Evolutionary conservation across 2,888 invertebrate genomes (phyloP), one percentile per base, ranked within the genome.

Genomic region (Caenorhabditis sp.): DNA sequence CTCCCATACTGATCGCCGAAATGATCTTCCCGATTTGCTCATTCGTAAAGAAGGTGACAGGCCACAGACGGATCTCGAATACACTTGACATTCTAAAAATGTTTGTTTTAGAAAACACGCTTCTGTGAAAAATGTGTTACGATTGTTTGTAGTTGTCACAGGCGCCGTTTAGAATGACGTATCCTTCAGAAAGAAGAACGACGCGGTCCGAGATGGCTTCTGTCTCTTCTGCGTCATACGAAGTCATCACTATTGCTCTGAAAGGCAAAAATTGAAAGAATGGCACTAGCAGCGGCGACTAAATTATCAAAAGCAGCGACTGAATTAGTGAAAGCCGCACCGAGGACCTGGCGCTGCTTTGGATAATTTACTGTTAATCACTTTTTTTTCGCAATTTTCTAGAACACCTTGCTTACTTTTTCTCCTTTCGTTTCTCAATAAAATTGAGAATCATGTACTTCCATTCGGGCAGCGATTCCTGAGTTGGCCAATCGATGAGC

Each of bases 41-140:
- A 27, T 45, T 35, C 1, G 58, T 50, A 27, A 70, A 70, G 24
- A 17, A 17, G 5, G 17, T 24, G n/a, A 56, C 2, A 11, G 71
- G 71, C 71, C 71, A 71, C 6, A 71, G 41, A 26, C 71, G 62
- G 17, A 71, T 41, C 39, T 71, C 71, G 27, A 71, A 71, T 2
- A 71, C 71, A 26, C 71, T 55, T 20, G 35, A 22, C 24, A 71
- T 71, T 24, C 71, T 71, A 56, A 8, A 71, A 24, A 22, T 15
- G 2, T 1, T 5, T 2, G 7, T 53, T 17, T 8, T 27, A 35
- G 22, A n/a, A n/a, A n/a, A n/a, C n/a, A n/a, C n/a, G n/a, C n/a
- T n/a, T n/a, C n/a, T n/a, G n/a, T n/a, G n/a, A n/a, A n/a, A n/a
- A n/a, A n/a, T n/a, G n/a, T n/a, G n/a, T 41, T 22, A 73, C 72